Base-by-base conservation (phyloP, 2,797 vertebrate species). In the Falco berigora region DNA sequence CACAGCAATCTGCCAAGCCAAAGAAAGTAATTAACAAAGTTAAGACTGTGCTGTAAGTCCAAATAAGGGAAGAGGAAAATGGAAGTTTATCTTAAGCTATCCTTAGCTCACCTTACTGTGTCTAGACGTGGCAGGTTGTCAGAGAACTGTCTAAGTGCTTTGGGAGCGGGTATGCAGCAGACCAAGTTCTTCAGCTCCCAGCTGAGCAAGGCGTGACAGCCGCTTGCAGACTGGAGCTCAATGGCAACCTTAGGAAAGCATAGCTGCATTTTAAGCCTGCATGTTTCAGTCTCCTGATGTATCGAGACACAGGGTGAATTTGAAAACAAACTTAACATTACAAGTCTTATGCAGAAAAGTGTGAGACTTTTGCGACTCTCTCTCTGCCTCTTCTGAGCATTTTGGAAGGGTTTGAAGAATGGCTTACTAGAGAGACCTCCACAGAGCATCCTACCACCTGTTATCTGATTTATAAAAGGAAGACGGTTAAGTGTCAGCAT, bases 31-130 rank as follows among this genome's bases (percentile, higher is more conserved):
- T 72, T 88, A 56, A 59, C 44, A 15, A 88, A 81, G 92, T 85
- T 56, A 79, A 82, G 87, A n/a, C 91, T 58, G 32, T 42, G 38
- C 74, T 85, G 4, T 38, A 87, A 85, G 53, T 32, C 89, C 87
- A 92, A 93, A 87, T 73, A 95, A 92, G 91, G 91, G 68, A 83
- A 95, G 49, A 86, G 72, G 63, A 83, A 91, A 89, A 67, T 67
- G 64, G 49, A 74, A 76, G 64, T 92, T 93, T 92, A 92, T 68
- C 68, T 92, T 77, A 56, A 87, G 68, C 67, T 92, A 53, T 91
- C 84, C 81, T 89, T 71, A 93, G 81, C 68, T 96, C 86, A 94
- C 89, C 85, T 93, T 85, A 30, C 49, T 72, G 8, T 64, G 77
- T 27, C 74, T 87, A 34, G 74, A 79, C 3, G 1, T 92, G 71